Evolutionary conservation across 1,140 invertebrate genomes (phyloP).

Genomic region (Diprion similis): DNA sequence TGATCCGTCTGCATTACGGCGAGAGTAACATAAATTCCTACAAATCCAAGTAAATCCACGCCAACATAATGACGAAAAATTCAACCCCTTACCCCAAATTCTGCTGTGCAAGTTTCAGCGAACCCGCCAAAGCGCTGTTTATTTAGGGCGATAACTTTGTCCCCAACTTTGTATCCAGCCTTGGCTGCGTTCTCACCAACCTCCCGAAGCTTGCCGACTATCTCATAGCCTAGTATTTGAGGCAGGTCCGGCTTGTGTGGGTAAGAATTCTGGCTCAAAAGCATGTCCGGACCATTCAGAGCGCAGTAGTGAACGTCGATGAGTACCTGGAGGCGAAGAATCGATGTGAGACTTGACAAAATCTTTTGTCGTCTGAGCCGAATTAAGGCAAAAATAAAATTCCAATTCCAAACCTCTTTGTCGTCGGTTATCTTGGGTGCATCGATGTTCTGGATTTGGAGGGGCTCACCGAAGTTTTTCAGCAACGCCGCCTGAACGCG

Average conservation of each 20-base stretch:
- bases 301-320: conserved; percentile 66
- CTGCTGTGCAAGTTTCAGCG: conserved; percentile 62
- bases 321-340: conserved; percentile 57
- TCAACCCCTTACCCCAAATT: conserved; percentile 53
- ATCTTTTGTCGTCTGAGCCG: too few species aligned
- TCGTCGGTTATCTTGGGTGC: conserved; percentile 42
- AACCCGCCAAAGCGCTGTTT: conserved; percentile 63
- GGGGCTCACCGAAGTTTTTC: conserved; percentile 54
- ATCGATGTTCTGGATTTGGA: conserved; percentile 56
- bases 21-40: too few species aligned
- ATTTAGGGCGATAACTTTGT: conserved; percentile 64
- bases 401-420: conserved; percentile 47
- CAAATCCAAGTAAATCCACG: too few species aligned
- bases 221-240: conserved; percentile 65
- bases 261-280: conserved; percentile 61
- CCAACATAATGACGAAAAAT: too few species aligned
- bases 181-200: conserved; percentile 46
- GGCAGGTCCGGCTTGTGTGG: conserved; percentile 58
- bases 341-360: not conserved
- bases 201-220: conserved; percentile 61
- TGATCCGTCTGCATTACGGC: too few species aligned
- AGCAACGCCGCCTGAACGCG: conserved; percentile 59
- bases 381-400: conserved; percentile 13
- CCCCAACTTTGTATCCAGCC: conserved; percentile 52
- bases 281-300: conserved; percentile 67